Base-by-base conservation (phyloP, 2,797 vertebrate genomes). In the Brachyalestes nurse region DNA sequence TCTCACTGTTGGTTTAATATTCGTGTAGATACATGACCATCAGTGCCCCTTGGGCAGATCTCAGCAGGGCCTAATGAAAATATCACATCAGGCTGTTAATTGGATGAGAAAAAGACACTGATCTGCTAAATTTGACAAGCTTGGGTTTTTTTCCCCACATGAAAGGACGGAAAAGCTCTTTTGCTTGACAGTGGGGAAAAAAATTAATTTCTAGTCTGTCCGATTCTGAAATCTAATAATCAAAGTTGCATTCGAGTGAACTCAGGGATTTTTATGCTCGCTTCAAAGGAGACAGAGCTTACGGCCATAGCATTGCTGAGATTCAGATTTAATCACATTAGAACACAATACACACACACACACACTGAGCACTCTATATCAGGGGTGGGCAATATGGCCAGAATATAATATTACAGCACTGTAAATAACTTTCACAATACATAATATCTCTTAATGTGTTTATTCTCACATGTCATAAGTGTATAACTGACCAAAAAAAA, bases 11-110 rank as follows among this genome's bases (percentile, higher is more conserved):
- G 28, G 13, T 28, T 78, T 75, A 61, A 69, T 42, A 25, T 77
- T 84, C 80, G 53, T 82, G 77, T 72, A 66, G 72, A 65, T 67
- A 70, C 85, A 71, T 84, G 77, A 80, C 77, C 80, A 82, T 65
- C 64, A 70, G 71, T 58, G 70, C 64, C 66, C 80, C 53, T 25
- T 61, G 70, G 80, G 75, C 75, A 61, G 64, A 62, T 69, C 42
- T 77, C 34, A 72, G 57, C 57, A 45, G 57, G 9, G 69, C 28
- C 45, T 84, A 38, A 82, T 82, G 57, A 58, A 82, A 86, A 72
- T 49, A 72, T 79, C 55, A 34, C 47, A 80, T 67, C 80, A n/a
- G 74, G 40, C 16, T 74, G 64, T 72, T 82, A 84, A 86, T 86
- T 82, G 72, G 55, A 70, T 82, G 34, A 78, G 74, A 74, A 75